Evolutionary conservation across 2,113 vertebrate genomes (phyloP), one percentile per base, ranked within the genome.

Genomic region (Clupea harengus): DNA sequence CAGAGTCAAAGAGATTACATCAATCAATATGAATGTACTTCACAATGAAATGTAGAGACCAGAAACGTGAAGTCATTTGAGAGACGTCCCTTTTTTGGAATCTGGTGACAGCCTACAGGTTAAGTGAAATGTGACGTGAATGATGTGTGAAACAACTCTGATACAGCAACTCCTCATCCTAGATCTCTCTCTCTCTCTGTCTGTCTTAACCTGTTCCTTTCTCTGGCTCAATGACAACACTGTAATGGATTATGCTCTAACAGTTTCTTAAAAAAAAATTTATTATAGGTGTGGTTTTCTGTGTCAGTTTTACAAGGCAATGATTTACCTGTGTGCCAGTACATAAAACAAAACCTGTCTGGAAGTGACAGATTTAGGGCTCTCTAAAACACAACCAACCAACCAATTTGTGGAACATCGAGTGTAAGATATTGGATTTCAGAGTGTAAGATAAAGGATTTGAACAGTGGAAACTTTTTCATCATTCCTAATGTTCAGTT

Each of bases 1-100:
- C 32, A 1, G 2, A 32, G 72, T 44, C 39, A 44, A 28, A 39
- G 28, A 78, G 28, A 32, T 72, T 72, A 11, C 64, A 72, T 32
- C 28, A 17, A 78, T 78, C 3, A 15, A 13, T 44, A 78, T 78
- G 72, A 78, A 78, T 39, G 11, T 78, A 18, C 72, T 78, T 81
- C 45, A 84, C 47, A 49, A 81, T n/a, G 81, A 84, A 82, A 78
- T 17, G 17, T 49, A 45, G 45, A 39, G 50, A 85, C 9, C 13
- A 78, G 10, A 13, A 28, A n/a, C 60, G 6, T 75, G 0, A 15
- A 75, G 28, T 15, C 28, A 39, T 4, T 11, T 13, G 15, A 78
- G 72, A 32, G 32, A 78, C 28, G 28, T 44, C 25, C 72, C 64
- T 72, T 72, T 78, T 78, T 44, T 39, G 39, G 39, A 39, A 39